Evolutionary conservation across 1,140 invertebrate species (phyloP).

Genomic region (Lethocerus indicus): DNA sequence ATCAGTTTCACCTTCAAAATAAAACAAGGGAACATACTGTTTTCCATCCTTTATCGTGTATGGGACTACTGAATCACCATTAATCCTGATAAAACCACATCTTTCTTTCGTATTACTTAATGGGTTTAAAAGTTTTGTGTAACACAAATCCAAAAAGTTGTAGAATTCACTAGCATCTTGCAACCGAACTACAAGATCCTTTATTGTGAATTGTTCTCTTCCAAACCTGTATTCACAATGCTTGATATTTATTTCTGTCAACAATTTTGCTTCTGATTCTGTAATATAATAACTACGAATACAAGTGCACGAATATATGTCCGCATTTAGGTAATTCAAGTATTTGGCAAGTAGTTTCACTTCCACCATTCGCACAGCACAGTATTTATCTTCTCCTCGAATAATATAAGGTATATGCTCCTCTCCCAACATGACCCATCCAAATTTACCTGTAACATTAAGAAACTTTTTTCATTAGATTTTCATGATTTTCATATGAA

Average conservation of each 20-base stretch:
- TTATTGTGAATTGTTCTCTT: constrained; percentile 68
- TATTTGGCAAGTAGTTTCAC: constrained; percentile 72
- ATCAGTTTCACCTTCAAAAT: constrained; percentile 83
- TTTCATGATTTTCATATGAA: too few relatives aligned
- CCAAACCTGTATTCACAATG: constrained; percentile 87
- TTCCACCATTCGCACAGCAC: constrained; percentile 81
- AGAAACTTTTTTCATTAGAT: not conserved
- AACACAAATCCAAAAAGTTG: constrained; percentile 75
- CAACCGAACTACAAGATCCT: constrained; percentile 52
- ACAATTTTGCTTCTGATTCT: constrained; percentile 67
- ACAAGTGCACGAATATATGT: constrained; percentile 72
- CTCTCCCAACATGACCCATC: constrained; percentile 73
- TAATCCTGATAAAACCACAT: constrained; percentile 86
- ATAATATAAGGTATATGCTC: constrained; percentile 76
- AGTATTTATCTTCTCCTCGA: constrained; percentile 61
- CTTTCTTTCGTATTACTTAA: constrained; percentile 41
- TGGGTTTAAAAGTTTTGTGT: constrained; percentile 52
- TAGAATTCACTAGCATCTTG: constrained; percentile 80
- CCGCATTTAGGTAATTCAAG: constrained; percentile 60
- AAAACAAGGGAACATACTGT: constrained; percentile 86
- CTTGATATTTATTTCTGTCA: constrained; percentile 85
- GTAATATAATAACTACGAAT: constrained; percentile 89
- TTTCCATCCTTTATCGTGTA: constrained; percentile 68
- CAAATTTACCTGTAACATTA: constrained; percentile 52
- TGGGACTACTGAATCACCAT: constrained; percentile 84